Evolutionary conservation across 2,888 invertebrate species (phyloP), one percentile per base, ranked within the genome.

Genomic region (Polyploca ridens): DNA sequence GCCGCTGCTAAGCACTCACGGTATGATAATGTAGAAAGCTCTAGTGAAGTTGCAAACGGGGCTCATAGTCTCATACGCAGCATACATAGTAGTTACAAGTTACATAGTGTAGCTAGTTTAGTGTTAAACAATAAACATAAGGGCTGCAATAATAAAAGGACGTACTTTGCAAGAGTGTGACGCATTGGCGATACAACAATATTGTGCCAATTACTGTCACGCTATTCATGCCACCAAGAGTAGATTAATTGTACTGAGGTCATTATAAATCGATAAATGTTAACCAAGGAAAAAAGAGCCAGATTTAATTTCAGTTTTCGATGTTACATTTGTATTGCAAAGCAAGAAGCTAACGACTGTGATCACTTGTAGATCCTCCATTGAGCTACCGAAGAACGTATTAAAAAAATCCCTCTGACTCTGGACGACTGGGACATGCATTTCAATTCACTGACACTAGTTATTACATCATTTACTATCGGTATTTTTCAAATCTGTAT

Each of bases 161-260:
- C 19, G 54, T 54, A 54, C 54, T 54, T 54, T 2, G 54, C 19
- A 54, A 54, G 49, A 49, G 19, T n/a, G 49, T 54, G 54, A 54
- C 19, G 54, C 54, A n/a, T n/a, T 54, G 54, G 16, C 54, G 54
- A n/a, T 19, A 54, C 54, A 49, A 14, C 49, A n/a, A 54, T 54
- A 54, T n/a, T n/a, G 54, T 54, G 54, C 54, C 19, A 54, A 27
- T 54, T 19, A 54, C 54, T 19, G 19, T 7, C 54, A 54, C 54
- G 54, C 54, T 54, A 54, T 49, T 49, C 10, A 19, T 54, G 19
- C 54, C 16, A 16, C 49, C 41, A 41, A 7, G 13, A 41, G 41
- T 41, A 41, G 38, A 41, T 13, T 41, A 41, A 14, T 16, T 54
- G 3, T 54, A 10, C 54, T 54, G 54, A 54, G 54, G 54, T 54